phyloP scores from a whole-genome alignment of 2,113 vertebrate species.

The Cebus imitator region DNA sequence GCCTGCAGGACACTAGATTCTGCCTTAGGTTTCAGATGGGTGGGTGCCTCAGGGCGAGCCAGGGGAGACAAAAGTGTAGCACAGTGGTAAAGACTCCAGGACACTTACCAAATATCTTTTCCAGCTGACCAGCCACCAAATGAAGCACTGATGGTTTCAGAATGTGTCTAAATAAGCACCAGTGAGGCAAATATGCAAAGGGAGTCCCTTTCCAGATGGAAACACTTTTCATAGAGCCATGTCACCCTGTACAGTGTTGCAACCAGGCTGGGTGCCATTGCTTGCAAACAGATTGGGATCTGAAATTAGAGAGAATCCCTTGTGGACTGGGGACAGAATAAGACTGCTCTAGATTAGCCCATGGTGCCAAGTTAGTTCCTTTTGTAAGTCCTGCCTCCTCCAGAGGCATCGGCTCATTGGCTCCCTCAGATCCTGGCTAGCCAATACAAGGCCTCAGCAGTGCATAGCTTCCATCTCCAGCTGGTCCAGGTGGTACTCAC shows the following conservation, averaged over 20 bases:
- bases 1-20: not conserved
- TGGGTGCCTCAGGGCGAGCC: too few relatives aligned
- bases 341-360: not conserved
- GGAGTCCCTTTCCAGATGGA: not conserved
- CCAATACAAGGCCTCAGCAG: not conserved
- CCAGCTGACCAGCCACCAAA: not conserved
- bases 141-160: not conserved
- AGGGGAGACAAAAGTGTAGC: not conserved
- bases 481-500: fast-evolving
- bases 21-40: not conserved
- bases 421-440: not conserved
- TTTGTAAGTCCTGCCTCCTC: not conserved
- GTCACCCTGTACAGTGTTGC: not conserved
- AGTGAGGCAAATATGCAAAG: not conserved
- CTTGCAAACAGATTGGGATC: not conserved
- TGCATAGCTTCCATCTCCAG: not conserved
- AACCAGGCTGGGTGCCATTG: not conserved
- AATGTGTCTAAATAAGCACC: not conserved
- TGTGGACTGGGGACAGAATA: fast-evolving
- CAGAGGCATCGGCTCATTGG: not conserved
- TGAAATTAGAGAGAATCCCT: not conserved
- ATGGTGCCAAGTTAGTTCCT: not conserved
- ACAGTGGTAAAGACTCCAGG: not conserved
- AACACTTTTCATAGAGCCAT: not conserved
- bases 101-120: not conserved